Conservation (phyloP, 2,113 vertebrate genomes). For the Ammodytes dubius region DNA sequence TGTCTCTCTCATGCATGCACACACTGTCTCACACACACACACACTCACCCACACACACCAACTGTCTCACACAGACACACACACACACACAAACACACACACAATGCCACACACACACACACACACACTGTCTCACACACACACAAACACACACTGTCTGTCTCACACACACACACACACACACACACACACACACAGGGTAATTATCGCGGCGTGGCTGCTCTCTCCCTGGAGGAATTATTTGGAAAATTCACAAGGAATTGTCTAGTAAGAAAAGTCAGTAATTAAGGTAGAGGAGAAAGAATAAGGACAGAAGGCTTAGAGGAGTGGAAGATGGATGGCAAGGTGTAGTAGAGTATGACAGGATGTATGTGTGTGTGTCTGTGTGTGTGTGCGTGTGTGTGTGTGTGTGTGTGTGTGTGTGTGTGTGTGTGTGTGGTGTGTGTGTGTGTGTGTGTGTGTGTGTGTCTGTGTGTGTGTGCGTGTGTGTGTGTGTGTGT, state of each 20-base stretch:
- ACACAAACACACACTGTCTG: too few species aligned
- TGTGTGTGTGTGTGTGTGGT: not conserved
- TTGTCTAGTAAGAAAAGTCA: constrained; percentile 6
- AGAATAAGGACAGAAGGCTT: not conserved
- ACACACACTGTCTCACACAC: too few species aligned
- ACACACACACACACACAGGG: constrained; percentile 51
- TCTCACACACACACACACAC: too few species aligned
- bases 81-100: too few species aligned
- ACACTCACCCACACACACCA: not conserved
- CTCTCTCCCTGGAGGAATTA: constrained; percentile 51
- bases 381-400: not conserved
- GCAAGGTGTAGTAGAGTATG: not conserved
- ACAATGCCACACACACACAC: too few species aligned
- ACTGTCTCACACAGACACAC: too few species aligned
- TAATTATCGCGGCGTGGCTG: constrained; percentile 57
- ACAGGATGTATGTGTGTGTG: not conserved
- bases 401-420: constrained; percentile 23
- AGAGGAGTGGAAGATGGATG: constrained; percentile 9
- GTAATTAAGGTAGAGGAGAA: constrained; percentile 44
- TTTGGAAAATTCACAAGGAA: constrained; percentile 52
- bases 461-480: constrained; percentile 27
- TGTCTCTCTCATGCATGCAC: too few species aligned
- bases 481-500: not conserved
- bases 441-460: constrained; percentile 1
- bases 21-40: constrained; percentile 37